Conservation (phyloP, 2,113 vertebrate species). For the Catharus minimus region DNA sequence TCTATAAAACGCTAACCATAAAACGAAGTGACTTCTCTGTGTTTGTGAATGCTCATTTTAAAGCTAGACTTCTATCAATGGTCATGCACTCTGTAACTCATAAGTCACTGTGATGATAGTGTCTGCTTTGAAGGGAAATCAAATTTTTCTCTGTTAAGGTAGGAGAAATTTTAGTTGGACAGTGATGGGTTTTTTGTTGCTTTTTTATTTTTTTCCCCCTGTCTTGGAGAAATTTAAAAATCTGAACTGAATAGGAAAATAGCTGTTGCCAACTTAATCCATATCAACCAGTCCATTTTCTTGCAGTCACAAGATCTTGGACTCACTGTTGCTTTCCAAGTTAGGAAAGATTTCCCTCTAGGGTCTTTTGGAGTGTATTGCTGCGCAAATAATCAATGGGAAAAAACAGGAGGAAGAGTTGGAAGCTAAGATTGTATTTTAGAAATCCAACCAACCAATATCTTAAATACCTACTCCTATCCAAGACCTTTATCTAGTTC, state of each 20-base stretch:
- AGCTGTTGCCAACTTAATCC: background rate
- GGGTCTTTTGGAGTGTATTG: background rate
- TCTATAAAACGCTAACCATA: background rate
- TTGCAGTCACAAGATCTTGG: background rate
- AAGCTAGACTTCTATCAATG: background rate
- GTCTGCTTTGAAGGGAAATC: background rate
- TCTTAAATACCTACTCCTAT: background rate
- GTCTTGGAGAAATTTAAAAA: background rate
- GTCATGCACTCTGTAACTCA: background rate
- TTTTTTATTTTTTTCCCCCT: background rate
- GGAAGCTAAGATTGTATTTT: background rate
- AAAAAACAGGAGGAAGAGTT: background rate
- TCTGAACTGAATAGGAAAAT: background rate
- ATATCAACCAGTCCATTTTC: background rate
- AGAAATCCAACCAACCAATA: background rate
- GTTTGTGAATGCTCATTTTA: background rate
- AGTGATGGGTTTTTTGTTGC: background rate
- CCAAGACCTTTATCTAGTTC: background rate
- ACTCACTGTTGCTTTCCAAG: background rate
- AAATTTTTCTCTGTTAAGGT: background rate
- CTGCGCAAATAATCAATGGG: background rate
- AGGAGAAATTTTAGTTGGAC: background rate
- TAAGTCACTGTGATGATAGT: background rate
- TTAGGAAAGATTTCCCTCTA: constrained; percentile 29
- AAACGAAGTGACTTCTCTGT: background rate